phyloP scores from a whole-genome alignment of 2,113 vertebrate genomes.

The Peromyscus leucopus region DNA sequence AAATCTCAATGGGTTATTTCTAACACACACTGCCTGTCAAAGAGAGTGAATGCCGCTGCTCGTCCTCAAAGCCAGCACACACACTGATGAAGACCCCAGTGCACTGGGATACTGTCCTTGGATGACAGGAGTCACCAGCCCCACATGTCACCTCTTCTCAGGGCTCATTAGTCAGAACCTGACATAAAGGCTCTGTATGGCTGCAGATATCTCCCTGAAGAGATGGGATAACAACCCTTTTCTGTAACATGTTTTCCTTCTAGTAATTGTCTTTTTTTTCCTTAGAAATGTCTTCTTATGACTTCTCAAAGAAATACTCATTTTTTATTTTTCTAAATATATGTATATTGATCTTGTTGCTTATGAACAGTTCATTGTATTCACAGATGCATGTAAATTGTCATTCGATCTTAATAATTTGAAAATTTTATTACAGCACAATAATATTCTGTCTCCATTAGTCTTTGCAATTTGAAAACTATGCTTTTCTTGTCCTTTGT shows the following conservation, averaged over 20 bases:
- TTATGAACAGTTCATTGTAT: conserved; percentile 3
- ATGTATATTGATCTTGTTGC: background rate
- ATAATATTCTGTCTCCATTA: background rate
- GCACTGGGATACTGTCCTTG: background rate
- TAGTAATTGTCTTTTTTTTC: background rate
- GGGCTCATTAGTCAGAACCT: background rate
- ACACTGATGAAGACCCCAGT: background rate
- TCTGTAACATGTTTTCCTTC: background rate
- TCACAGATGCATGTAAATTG: background rate
- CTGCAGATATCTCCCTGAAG: background rate
- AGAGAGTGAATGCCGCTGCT: background rate
- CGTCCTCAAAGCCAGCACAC: background rate
- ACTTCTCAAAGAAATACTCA: background rate
- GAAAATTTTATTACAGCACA: background rate
- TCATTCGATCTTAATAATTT: conserved; percentile 35
- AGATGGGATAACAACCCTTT: background rate
- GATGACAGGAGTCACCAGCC: background rate
- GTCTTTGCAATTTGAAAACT: conserved; percentile 23
- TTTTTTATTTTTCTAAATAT: conserved; percentile 14
- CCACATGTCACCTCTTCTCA: background rate
- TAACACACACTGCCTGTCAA: background rate
- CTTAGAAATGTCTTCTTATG: background rate
- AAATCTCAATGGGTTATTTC: conserved; percentile 17
- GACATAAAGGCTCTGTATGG: rapidly evolving
- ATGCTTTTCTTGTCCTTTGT: background rate